Evolutionary conservation across 2,888 invertebrate genomes (phyloP), one percentile per base, ranked within the genome.

Genomic region (Oegoconia quadripuncta): DNA sequence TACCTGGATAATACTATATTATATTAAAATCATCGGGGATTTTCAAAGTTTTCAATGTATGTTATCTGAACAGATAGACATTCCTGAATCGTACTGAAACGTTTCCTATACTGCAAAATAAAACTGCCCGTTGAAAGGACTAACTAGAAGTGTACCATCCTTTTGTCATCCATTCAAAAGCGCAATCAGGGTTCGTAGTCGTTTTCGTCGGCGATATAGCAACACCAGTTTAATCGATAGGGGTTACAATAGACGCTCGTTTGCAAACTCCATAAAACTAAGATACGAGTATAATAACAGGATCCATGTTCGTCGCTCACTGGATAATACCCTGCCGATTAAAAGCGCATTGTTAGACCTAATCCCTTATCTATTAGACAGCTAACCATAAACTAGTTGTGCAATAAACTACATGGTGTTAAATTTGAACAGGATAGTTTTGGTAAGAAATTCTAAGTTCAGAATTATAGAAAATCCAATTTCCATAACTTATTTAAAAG

Each of bases 171-270:
- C 48, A 55, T 55, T 67, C 52, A 61, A 67, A 68, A 66, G 59
- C 56, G 63, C 68, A 73, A 71, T 74, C 68, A 74, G 64, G 58
- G 71, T 63, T 59, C 55, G 57, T 68, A 58, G 60, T 66, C 66
- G 64, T 69, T 74, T 72, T 68, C 69, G 58, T 68, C 56, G 57
- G 58, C 64, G 57, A 68, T 73, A 79, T 72, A 71, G 72, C 72
- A 68, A 66, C 69, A 59, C 58, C 49, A 57, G 67, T 74, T 72
- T 65, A 70, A 74, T 72, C 72, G 70, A 77, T 73, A 64, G 60
- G 58, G 55, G n/a, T n/a, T 63, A 80, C 78, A 83, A 81, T 78
- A 61, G 64, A 44, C 53, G 59, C 71, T 79, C 73, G 76, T 78
- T 80, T 74, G 65, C 70, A 54, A 61, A 59, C 55, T 46, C 66